These are phyloP conservation scores for Romanogobio albipinnatus DNA, from an alignment of 2,113 vertebrate species.

Conservation along the genomic window DNA sequence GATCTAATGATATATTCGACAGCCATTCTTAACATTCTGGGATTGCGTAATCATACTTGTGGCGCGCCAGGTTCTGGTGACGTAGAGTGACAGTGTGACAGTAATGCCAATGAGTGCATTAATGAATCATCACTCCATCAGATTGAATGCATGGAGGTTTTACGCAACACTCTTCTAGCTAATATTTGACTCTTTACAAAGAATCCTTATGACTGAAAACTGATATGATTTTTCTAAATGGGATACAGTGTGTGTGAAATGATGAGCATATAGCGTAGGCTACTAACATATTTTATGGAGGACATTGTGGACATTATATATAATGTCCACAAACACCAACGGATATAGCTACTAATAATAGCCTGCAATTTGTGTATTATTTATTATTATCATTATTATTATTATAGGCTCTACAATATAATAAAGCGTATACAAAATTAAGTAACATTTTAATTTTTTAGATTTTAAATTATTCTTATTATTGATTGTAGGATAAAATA, in stretches of 20 bases:
- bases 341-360: neutral
- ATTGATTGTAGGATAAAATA: neutral
- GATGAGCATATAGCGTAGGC: neutral
- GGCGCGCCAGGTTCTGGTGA: conserved; percentile 11
- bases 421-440: neutral
- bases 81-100: neutral
- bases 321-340: neutral
- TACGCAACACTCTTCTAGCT: neutral
- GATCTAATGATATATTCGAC: neutral
- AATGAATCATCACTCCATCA: neutral
- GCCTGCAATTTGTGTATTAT: neutral
- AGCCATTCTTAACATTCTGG: neutral
- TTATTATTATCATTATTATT: neutral
- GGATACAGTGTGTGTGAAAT: neutral
- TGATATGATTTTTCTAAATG: too few relatives aligned
- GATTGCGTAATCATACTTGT: neutral
- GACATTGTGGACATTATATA: too few relatives aligned
- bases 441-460: neutral
- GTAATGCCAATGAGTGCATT: neutral
- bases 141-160: neutral
- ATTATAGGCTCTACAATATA: neutral
- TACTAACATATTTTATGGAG: neutral
- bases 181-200: neutral
- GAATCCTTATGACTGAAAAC: neutral
- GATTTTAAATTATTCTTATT: neutral